Percentiles rank a stretch among this genome's conserved stretches.
These are phyloP conservation scores for Pyrocoelia pectoralis DNA, from an alignment of 2,888 invertebrate species.

Conservation along the genomic window DNA sequence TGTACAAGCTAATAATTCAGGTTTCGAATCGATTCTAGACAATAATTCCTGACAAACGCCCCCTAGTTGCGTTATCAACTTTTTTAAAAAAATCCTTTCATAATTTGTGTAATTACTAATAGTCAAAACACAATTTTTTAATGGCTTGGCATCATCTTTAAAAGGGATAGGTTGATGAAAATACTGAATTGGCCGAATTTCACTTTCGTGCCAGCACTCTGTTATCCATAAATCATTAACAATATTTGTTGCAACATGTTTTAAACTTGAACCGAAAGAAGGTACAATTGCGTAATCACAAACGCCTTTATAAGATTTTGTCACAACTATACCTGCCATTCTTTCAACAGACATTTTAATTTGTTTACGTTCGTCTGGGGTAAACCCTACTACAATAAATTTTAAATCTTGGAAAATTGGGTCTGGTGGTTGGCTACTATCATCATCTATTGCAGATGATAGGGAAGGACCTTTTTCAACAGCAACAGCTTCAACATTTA, in stretches of 20 bases:
- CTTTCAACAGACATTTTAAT: slow-evolving; percentile 62
- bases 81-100: slow-evolving; percentile 77
- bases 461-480: background rate
- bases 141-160: slow-evolving; percentile 60
- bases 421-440: slow-evolving; percentile 20
- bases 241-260: slow-evolving; percentile 62
- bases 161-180: slow-evolving; percentile 74
- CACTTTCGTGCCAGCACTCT: slow-evolving; percentile 69
- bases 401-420: slow-evolving; percentile 45
- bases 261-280: slow-evolving; percentile 37
- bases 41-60: slow-evolving; percentile 72
- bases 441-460: slow-evolving; percentile 25
- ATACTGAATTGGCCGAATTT: slow-evolving; percentile 70
- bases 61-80: slow-evolving; percentile 75
- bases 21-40: slow-evolving; percentile 64
- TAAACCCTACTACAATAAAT: slow-evolving; percentile 60
- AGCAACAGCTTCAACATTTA: background rate
- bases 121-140: slow-evolving; percentile 77
- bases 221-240: slow-evolving; percentile 78
- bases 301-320: slow-evolving; percentile 61
- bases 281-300: slow-evolving; percentile 75
- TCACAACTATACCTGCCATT: slow-evolving; percentile 65
- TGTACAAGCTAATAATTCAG: slow-evolving; percentile 72
- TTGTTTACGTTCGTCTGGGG: slow-evolving; percentile 56
- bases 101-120: slow-evolving; percentile 78